Base-by-base conservation (phyloP, 1,140 invertebrate species). In the Cecropterus lyciades region DNA sequence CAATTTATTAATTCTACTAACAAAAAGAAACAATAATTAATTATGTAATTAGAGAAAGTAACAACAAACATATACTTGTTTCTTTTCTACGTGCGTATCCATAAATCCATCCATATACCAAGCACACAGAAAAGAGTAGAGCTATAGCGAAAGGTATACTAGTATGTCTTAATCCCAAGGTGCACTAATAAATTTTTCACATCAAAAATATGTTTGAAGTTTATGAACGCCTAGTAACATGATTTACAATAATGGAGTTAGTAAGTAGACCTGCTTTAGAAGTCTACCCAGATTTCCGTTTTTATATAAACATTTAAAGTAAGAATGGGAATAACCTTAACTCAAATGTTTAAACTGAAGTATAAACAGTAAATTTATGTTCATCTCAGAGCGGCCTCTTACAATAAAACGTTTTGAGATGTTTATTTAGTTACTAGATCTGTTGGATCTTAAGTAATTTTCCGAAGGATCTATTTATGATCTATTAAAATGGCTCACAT, bases 341-440 rank as follows among this genome's bases (percentile, higher is more conserved):
- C 45, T 33, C 14, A 46, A 65, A 56, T 46, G 30, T 65, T 65
- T 65, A 55, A 65, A 46, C 63, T 46, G 53, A 63, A 69, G 70
- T 65, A 72, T 68, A 75, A 75, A 75, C 68, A 55, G 57, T 46
- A 68, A 72, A 69, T 67, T 70, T 56, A 67, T 70, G 66, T 71
- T 71, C 66, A 73, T 67, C 66, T 73, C 64, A 17, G 52, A 65
- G 69, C 43, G 60, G 70, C 51, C 65, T 69, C 75, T 75, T 73
- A 75, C 60, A 73, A 62, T 69, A 74, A 72, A 77, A 63, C 67
- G 65, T 72, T 74, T 66, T 53, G 62, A 59, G 66, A 74, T 69
- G 69, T 69, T 77, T 80, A 75, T 75, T 73, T 71, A 73, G 73
- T 75, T 68, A 72, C 68, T 62, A 73, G 64, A 68, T 15, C 42